Evolutionary conservation across 2,888 invertebrate genomes (phyloP), one percentile per base, ranked within the genome.

Genomic region (Spodoptera littoralis): DNA sequence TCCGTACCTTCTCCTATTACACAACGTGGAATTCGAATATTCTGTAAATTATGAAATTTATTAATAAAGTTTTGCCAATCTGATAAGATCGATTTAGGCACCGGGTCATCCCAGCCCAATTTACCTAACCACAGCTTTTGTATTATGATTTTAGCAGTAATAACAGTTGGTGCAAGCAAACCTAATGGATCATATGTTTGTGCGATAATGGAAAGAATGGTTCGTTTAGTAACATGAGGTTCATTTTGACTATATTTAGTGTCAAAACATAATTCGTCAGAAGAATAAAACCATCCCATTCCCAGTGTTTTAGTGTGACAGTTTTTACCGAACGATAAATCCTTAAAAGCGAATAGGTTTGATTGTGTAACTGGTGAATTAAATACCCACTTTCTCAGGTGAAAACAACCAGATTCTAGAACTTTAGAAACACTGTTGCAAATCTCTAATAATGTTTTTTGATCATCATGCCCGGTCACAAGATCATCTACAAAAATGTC

Each of bases 261-360:
- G 2, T 0, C 36, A 18, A 22, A 63, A 48, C 52, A 43, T 2
- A 61, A 4, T 47, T 58, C 54, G 41, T 58, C 62, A 0, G 45
- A 44, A 3, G 42, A 22, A 13, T 58, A 0, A 13, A 58, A 46
- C 53, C 65, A 57, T 0, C 57, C 61, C 12, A 66, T 6, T 0
- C 65, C 54, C 3, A 66, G 3, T 8, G 66, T 54, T 58, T 66
- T 62, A 5, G 46, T 65, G 1, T 59, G 42, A 55, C 59, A 55
- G 0, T 43, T 3, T 1, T 65, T 54, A 1, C 51, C 55, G 1
- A 44, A 18, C 8, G 55, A 9, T 0, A 59, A 48, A 24, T 55
- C 42, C 12, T 61, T 61, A 42, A 12, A 51, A 0, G 45, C 5
- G 11, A 2, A 12, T 4, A 3, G 9, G 13, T 43, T 43, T 13